Evolutionary conservation across 2,888 invertebrate genomes (phyloP).

Genomic region (Nemotelus pantherinus): DNA sequence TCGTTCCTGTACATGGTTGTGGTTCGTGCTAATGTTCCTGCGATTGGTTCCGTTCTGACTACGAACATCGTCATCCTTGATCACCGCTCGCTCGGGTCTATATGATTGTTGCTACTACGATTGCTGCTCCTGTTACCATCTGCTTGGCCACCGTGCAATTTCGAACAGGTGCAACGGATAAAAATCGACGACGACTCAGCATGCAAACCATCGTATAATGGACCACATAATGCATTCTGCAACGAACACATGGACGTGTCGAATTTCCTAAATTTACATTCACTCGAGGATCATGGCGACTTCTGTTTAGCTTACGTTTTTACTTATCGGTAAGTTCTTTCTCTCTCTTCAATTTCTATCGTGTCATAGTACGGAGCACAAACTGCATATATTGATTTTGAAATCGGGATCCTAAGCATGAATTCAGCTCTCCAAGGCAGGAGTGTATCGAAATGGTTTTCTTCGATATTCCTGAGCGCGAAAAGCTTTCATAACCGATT

Average conservation of each 20-base stretch:
- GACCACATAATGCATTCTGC: slow-evolving; percentile 89
- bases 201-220: slow-evolving; percentile 70
- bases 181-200: slow-evolving; percentile 94
- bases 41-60: background rate
- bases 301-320: slow-evolving; percentile 99
- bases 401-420: background rate
- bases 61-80: background rate
- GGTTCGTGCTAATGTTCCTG: background rate
- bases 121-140: background rate
- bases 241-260: slow-evolving; percentile 98
- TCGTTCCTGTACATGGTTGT: background rate
- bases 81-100: background rate
- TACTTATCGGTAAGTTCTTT: slow-evolving; percentile 73
- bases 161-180: slow-evolving; percentile 62
- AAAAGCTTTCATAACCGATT: background rate
- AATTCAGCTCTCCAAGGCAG: too few species aligned
- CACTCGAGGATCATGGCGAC: slow-evolving; percentile 95
- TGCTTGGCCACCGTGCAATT: slow-evolving; percentile 27
- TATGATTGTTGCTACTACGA: background rate
- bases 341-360: too few species aligned
- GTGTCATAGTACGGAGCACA: too few species aligned
- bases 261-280: slow-evolving; percentile 97
- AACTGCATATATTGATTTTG: slow-evolving; percentile 1
- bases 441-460: too few species aligned
- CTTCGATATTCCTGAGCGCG: too few species aligned